Evolutionary conservation across 2,113 vertebrate genomes (phyloP), one percentile per base, ranked within the genome.

Genomic region (Hipposideros armiger): DNA sequence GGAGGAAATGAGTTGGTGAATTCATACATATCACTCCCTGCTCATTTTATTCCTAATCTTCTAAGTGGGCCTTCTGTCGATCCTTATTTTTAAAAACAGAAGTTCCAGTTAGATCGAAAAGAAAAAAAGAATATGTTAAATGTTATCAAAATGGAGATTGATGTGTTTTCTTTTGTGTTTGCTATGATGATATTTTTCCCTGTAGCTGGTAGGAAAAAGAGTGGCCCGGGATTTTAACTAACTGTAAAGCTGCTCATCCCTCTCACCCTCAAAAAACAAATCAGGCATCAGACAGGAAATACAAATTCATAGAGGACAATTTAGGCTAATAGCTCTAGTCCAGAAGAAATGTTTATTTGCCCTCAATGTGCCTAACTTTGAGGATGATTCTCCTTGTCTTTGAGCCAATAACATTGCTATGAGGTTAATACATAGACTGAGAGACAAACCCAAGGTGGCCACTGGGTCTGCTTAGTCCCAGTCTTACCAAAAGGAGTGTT

Each of bases 341-440:
- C 1, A 64, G 16, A 72, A 1, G 7, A 17, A 52, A 87, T 60
- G 19, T 26, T 58, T 14, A 16, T 22, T 30, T 64, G 60, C 3
- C 20, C 10, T 83, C 26, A 24, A 6, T 30, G 28, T 69, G 11
- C 7, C 24, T 89, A 30, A 72, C 7, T 54, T 56, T 67, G 56
- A 26, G 17, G 5, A 47, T 74, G 22, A 50, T 0, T 70, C 28
- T 90, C 11, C 11, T 73, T 42, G 5, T 47, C 32, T 85, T 24
- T 45, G 4, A 91, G 54, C 2, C 7, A 77, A n/a, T 14, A 52
- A 50, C 15, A 24, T 7, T 22, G 4, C 28, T 58, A 11, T 66
- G n/a, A 11, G 16, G 2, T 36, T 54, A 32, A 3, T 6, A 10
- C n/a, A 1, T 24, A 28, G 8, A 32, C 5, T 66, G 0, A 3